A percentile compares a stretch with the other conserved stretches of the same genome.
These are phyloP conservation scores for Phyllotis vaccarum DNA, from an alignment of 2,797 vertebrate genomes.

Conservation along the genomic window DNA sequence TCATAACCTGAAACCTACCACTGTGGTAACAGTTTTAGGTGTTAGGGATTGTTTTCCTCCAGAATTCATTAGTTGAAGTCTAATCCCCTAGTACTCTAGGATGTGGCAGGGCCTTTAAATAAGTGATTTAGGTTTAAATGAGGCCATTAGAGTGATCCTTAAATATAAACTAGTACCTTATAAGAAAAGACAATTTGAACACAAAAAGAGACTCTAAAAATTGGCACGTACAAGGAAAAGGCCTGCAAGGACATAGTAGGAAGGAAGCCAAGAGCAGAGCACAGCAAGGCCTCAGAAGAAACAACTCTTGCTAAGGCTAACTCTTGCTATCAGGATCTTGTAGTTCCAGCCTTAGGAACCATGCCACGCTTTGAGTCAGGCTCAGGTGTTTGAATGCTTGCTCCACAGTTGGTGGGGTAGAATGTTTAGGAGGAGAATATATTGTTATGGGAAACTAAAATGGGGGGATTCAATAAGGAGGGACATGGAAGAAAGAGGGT, in stretches of 20 bases:
- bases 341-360: background rate
- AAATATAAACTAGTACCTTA: background rate
- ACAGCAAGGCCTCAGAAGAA: background rate
- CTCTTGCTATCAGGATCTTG: background rate
- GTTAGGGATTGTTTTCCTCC: background rate
- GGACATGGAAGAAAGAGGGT: background rate
- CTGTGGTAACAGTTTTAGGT: background rate
- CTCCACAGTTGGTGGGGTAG: background rate
- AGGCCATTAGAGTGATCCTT: background rate
- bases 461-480: background rate
- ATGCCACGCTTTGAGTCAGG: background rate
- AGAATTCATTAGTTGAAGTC: background rate
- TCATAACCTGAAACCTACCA: background rate
- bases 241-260: background rate
- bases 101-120: background rate
- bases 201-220: background rate
- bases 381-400: background rate
- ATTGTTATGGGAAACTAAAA: background rate
- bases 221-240: background rate
- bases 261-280: background rate
- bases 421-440: background rate
- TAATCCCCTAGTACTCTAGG: background rate
- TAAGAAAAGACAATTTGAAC: background rate
- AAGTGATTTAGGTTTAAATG: background rate
- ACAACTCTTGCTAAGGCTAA: background rate